phyloP scores from a whole-genome alignment of 2,888 invertebrate species.

The Mesorhabditis spiculigera region DNA sequence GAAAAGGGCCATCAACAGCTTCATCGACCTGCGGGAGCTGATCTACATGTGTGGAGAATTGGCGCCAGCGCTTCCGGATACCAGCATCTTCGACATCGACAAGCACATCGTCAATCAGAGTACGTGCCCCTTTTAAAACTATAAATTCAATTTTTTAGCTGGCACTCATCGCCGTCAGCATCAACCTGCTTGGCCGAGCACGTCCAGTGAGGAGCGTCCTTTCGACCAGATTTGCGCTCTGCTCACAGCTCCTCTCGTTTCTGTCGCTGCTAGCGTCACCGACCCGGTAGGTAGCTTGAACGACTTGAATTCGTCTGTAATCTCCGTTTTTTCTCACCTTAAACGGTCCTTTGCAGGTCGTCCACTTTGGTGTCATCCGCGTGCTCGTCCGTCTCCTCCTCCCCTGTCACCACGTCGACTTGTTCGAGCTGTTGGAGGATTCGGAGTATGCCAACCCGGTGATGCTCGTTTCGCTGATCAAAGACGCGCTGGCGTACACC shows the following conservation, averaged over 20 bases:
- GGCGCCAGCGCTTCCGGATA: not conserved
- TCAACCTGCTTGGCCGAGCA: not conserved
- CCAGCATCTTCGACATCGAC: not conserved
- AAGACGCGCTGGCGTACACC: not conserved
- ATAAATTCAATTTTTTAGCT: not conserved
- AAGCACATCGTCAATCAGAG: not conserved
- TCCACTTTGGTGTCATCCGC: not conserved
- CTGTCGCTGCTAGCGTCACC: not conserved
- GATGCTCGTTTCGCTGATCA: not conserved
- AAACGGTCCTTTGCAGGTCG: not conserved
- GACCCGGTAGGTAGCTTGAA: no score
- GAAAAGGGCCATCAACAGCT: not conserved
- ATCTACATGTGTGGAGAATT: conserved; percentile 4
- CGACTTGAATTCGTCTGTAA: no score
- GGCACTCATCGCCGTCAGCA: not conserved
- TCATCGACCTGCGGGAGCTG: not conserved
- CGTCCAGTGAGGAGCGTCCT: not conserved
- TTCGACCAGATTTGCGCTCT: not conserved
- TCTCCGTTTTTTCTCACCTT: no score
- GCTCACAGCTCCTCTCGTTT: not conserved
- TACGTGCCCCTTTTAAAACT: not conserved
- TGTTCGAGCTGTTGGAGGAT: not conserved
- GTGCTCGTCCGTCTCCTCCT: not conserved
- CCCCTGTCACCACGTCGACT: not conserved
- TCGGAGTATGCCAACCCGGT: not conserved